Percentiles rank a stretch among this genome's conserved stretches.
Evolutionary conservation across 2,888 invertebrate genomes (phyloP).

Genomic region (Apamea crenata): DNA sequence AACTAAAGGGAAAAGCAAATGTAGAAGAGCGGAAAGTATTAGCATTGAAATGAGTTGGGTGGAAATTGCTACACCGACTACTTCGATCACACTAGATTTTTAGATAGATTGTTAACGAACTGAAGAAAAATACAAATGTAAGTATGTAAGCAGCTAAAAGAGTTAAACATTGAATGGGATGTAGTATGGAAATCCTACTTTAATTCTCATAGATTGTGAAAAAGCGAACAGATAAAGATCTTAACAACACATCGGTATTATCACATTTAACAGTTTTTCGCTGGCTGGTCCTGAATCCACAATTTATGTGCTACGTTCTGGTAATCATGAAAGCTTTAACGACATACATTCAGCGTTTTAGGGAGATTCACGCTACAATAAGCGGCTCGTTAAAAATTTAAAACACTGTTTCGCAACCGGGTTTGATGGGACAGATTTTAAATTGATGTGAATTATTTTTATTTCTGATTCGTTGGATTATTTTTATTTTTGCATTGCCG

Average conservation of each 20-base stretch:
- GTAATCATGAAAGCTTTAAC: constrained; percentile 45
- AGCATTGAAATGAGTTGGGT: neutral
- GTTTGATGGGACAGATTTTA: constrained; percentile 15
- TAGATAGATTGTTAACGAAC: neutral
- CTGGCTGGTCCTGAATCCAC: constrained; percentile 17
- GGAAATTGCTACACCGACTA: neutral
- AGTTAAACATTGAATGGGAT: neutral
- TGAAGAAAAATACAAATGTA: neutral
- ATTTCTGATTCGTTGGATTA: neutral
- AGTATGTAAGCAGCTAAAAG: neutral
- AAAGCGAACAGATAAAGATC: neutral
- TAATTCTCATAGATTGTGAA: neutral
- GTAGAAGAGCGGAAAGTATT: neutral
- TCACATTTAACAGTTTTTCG: constrained; percentile 28
- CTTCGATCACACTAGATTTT: neutral
- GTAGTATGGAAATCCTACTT: neutral
- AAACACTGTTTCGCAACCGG: constrained; percentile 4
- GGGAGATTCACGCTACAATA: constrained; percentile 37
- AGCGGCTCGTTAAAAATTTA: constrained; percentile 30
- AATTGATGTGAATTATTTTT: constrained; percentile 1
- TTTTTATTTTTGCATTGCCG: neutral
- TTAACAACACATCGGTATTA: constrained; percentile 26
- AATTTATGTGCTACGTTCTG: constrained; percentile 39
- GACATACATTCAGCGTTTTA: constrained; percentile 29
- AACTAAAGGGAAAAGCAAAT: neutral